Percentiles rank a stretch among this genome's conserved stretches.
Evolutionary conservation across 2,113 vertebrate species (phyloP).

Genomic region (Ovis aries): ARS-UI_Ramb_v3.0 NC_056056.1:136306501-136307000

Average conservation of each 20-base stretch:
- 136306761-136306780: neutral
- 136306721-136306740: conserved; percentile 21
- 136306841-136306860: neutral
- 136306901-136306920: neutral
- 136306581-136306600: neutral
- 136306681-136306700: neutral
- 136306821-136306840: neutral
- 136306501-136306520: neutral
- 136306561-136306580: neutral
- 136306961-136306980: neutral
- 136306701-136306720: conserved; percentile 4
- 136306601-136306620: neutral
- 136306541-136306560: neutral
- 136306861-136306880: neutral
- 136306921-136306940: neutral
- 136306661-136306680: neutral
- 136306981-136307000: neutral
- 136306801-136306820: neutral
- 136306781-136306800: neutral
- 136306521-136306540: neutral
- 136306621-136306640: neutral
- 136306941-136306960: neutral
- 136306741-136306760: conserved; percentile 1
- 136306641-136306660: neutral
- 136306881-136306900: neutral